These are phyloP conservation scores for Anabacerthia variegaticeps DNA, from an alignment of 2,797 vertebrate genomes.

Conservation along the genomic window DNA sequence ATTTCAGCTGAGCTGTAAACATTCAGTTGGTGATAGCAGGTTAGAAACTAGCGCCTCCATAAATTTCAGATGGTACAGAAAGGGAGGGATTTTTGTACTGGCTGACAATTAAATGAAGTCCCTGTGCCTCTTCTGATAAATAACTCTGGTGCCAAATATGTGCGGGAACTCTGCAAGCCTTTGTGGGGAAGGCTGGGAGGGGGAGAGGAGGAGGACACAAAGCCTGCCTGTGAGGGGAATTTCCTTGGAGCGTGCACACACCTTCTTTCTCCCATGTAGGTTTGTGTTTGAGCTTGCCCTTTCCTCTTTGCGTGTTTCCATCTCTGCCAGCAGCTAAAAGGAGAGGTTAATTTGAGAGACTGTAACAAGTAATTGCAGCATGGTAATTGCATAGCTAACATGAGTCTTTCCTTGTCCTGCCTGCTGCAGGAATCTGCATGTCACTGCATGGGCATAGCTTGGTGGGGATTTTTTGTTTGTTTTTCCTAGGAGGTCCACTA, in stretches of 20 bases:
- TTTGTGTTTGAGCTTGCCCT: constrained; percentile 37
- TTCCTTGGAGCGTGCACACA: neutral
- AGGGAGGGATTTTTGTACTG: neutral
- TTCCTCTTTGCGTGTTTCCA: neutral
- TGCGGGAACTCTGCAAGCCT: neutral
- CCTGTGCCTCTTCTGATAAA: constrained; percentile 51
- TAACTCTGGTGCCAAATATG: constrained; percentile 51
- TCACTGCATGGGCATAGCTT: neutral
- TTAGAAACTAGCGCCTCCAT: constrained; percentile 63
- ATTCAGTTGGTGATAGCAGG: constrained; percentile 56
- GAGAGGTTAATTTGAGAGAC: constrained; percentile 3
- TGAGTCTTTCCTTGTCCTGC: neutral
- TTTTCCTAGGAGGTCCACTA: neutral
- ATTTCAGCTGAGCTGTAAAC: constrained; percentile 74
- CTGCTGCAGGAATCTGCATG: constrained; percentile 5
- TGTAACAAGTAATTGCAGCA: neutral
- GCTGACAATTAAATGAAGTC: neutral
- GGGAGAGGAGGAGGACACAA: neutral
- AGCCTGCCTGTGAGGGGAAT: neutral
- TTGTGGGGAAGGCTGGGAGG: neutral
- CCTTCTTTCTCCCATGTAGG: neutral
- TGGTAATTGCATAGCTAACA: neutral
- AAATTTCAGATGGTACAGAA: constrained; percentile 56
- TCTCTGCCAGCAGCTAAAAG: constrained; percentile 32
- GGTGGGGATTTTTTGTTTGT: neutral